Evolutionary conservation across 1,140 invertebrate genomes (phyloP), one percentile per base, ranked within the genome.

Genomic region (Lutraria rhynchaena): DNA sequence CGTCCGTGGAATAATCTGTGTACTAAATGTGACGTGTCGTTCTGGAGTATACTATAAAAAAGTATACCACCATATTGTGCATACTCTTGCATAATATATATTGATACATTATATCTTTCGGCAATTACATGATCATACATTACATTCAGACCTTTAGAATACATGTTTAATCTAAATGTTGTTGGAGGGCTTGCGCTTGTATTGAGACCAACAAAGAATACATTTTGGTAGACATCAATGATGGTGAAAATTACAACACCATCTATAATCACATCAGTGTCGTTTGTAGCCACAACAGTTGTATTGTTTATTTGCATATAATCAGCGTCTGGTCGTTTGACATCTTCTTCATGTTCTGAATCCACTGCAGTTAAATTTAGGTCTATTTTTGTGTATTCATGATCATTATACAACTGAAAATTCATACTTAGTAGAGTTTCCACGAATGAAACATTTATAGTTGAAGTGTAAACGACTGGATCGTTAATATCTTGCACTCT

Each of bases 151-250:
- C 46, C 37, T 9, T 15, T 27, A 27, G 33, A 17, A 46, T 27
- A 67, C 4, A 1, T 46, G 24, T 27, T 37, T 22, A 67, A 1
- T n/a, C 46, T 41, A 44, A 46, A 67, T 5, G 46, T 27, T 29
- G 53, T 27, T 9, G 60, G 60, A 19, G 76, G 76, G 27, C 31
- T 55, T 13, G 51, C 11, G 22, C 61, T 67, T n/a, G 65, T 80
- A 35, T 80, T 80, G 7, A 80, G 65, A 22, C 76, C 76, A 2
- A 53, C 60, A 49, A 80, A 70, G 24, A 70, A 69, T 35, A 70
- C 33, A n/a, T 70, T 58, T 4, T n/a, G n/a, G 46, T 24, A 33
- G 31, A 49, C 1, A 1, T 41, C 17, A 63, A n/a, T n/a, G 19
- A 22, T 49, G 27, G 9, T 63, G 4, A 11, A 49, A 33, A 24